These are phyloP conservation scores for Suncus etruscus DNA, from an alignment of 2,113 vertebrate genomes.

Conservation along the genomic window DNA sequence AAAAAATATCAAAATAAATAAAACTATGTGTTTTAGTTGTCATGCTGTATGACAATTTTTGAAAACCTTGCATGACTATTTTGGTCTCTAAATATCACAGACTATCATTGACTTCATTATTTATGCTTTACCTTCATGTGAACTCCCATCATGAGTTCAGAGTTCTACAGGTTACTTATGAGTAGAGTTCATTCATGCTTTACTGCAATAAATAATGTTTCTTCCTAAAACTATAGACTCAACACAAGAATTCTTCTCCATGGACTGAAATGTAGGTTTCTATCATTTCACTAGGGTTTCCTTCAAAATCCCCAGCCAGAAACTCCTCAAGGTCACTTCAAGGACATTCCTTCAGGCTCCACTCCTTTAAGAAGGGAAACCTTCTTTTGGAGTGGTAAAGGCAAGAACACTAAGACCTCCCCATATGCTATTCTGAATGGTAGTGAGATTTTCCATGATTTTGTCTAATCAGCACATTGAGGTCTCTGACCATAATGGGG, in stretches of 20 bases:
- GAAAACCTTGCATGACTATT: no score
- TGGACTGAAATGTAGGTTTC: background rate
- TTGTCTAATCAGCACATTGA: background rate
- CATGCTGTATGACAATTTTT: background rate
- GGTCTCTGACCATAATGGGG: background rate
- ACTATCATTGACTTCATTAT: background rate
- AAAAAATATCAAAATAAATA: background rate
- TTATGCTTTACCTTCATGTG: background rate
- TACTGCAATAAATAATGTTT: background rate
- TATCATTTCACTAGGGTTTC: background rate
- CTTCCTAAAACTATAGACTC: background rate
- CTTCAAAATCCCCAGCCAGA: background rate
- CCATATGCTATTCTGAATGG: no score
- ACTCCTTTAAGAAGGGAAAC: background rate
- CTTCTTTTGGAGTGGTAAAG: slow-evolving; percentile 42
- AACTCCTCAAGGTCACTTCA: background rate
- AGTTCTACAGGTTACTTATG: background rate
- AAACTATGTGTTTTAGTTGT: background rate
- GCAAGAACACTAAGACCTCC: no score
- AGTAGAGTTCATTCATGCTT: background rate
- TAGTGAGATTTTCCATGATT: background rate
- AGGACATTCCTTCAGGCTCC: background rate
- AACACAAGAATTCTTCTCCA: fast-evolving
- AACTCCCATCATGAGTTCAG: background rate
- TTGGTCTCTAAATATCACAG: background rate